These are phyloP conservation scores for Geophilus truncorum DNA, from an alignment of 2,888 invertebrate species.

Conservation along the genomic window DNA sequence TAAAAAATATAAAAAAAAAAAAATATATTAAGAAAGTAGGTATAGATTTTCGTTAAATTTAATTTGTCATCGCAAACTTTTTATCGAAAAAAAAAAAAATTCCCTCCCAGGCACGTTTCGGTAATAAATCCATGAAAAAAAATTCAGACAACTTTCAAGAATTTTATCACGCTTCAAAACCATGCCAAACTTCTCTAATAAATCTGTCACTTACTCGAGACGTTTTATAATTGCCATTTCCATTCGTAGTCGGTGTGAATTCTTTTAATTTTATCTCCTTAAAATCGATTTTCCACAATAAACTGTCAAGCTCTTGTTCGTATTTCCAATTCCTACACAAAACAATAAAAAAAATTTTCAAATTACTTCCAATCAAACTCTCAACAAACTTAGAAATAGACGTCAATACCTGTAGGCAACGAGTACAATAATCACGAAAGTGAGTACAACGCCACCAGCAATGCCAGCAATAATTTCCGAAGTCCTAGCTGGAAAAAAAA, in stretches of 20 bases:
- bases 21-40: too few relatives aligned
- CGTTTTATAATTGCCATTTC: conserved; percentile 39
- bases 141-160: too few relatives aligned
- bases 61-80: too few relatives aligned
- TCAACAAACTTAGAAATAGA: too few relatives aligned
- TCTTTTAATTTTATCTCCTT: conserved; percentile 64
- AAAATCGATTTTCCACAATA: conserved; percentile 91
- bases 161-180: not conserved
- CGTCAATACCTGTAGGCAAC: conserved; percentile 58
- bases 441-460: conserved; percentile 66
- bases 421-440: conserved; percentile 66
- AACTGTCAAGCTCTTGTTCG: conserved; percentile 85
- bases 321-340: conserved; percentile 90
- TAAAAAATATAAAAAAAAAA: too few relatives aligned
- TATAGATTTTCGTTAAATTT: too few relatives aligned
- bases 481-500: conserved; percentile 67
- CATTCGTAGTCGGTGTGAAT: conserved; percentile 36
- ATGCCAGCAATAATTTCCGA: conserved; percentile 76
- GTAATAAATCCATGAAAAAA: not conserved
- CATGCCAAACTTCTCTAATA: not conserved
- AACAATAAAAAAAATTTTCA: too few relatives aligned
- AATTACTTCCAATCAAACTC: not conserved
- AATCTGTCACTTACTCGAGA: conserved; percentile 42
- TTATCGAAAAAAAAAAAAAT: too few relatives aligned
- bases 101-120: not conserved